A percentile compares a stretch with the other conserved stretches of the same genome.
Evolutionary conservation across 2,113 vertebrate genomes (phyloP).

Genomic region (Phainopepla nitens): DNA sequence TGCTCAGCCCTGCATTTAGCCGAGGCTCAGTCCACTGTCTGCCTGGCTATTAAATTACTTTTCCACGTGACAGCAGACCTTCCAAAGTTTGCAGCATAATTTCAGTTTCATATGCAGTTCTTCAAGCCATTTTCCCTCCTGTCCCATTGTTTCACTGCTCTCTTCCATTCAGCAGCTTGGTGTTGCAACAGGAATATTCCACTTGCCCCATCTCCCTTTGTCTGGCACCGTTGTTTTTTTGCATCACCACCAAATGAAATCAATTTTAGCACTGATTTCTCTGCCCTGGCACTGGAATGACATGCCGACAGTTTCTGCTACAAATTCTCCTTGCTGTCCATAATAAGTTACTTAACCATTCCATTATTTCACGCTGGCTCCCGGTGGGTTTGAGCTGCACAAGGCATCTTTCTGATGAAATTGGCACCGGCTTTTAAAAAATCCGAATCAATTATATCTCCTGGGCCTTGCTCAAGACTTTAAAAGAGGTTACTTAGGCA

Average conservation of each 20-base stretch:
- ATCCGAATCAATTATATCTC: slow-evolving; percentile 38
- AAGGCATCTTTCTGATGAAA: slow-evolving; percentile 18
- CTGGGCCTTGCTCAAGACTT: background rate
- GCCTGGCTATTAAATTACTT: slow-evolving; percentile 12
- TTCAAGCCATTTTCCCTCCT: background rate
- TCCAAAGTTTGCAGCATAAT: slow-evolving; percentile 13
- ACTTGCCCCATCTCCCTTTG: background rate
- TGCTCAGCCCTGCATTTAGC: background rate
- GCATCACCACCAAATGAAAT: background rate
- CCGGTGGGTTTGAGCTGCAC: slow-evolving; percentile 31
- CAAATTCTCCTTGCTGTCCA: slow-evolving; percentile 45
- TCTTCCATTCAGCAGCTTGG: background rate
- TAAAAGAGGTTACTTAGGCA: slow-evolving; percentile 22
- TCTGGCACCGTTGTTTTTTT: background rate
- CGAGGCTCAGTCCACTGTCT: background rate
- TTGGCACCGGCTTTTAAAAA: slow-evolving; percentile 27
- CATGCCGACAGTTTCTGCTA: slow-evolving; percentile 30
- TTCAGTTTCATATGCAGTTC: background rate
- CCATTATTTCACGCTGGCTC: slow-evolving; percentile 14
- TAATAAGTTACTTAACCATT: slow-evolving; percentile 61
- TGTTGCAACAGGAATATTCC: background rate
- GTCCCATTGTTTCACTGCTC: background rate
- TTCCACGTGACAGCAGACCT: background rate
- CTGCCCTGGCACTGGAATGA: slow-evolving; percentile 32
- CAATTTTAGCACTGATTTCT: background rate